Conservation (phyloP, 1,140 invertebrate genomes). For the Chironomus tepperi region DNA sequence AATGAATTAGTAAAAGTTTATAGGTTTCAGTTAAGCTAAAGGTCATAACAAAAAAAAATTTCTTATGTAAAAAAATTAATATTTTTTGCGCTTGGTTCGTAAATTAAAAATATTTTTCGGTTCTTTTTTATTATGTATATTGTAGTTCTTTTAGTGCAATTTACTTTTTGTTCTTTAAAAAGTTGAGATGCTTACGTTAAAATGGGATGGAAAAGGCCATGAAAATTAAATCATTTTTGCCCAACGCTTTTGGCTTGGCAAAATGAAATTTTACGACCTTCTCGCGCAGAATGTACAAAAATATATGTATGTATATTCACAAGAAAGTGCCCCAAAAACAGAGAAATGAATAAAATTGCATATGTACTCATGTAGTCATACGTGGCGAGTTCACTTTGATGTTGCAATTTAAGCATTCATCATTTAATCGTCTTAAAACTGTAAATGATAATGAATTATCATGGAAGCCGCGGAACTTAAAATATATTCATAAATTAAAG, state of each 20-base stretch:
- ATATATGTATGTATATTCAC: background rate
- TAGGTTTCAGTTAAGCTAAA: too few species aligned
- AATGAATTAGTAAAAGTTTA: too few species aligned
- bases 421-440: slow-evolving; percentile 21
- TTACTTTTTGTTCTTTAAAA: too few species aligned
- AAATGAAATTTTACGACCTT: background rate
- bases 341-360: background rate
- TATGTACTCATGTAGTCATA: background rate
- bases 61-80: too few species aligned
- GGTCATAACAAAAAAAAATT: too few species aligned
- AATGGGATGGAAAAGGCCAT: background rate
- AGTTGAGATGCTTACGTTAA: too few species aligned
- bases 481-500: slow-evolving; percentile 3
- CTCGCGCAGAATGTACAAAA: background rate
- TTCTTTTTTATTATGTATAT: too few species aligned
- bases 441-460: slow-evolving; percentile 23
- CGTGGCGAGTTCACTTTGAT: background rate
- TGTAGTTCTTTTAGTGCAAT: too few species aligned
- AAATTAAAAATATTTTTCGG: too few species aligned
- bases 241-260: background rate
- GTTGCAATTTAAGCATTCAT: slow-evolving; percentile 20
- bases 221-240: background rate
- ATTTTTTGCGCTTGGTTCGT: too few species aligned
- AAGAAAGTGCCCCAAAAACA: background rate
- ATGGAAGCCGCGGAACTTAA: slow-evolving; percentile 11